These are phyloP conservation scores for Molossus molossus DNA, from an alignment of 2,797 vertebrate genomes.

Conservation along the genomic window DNA sequence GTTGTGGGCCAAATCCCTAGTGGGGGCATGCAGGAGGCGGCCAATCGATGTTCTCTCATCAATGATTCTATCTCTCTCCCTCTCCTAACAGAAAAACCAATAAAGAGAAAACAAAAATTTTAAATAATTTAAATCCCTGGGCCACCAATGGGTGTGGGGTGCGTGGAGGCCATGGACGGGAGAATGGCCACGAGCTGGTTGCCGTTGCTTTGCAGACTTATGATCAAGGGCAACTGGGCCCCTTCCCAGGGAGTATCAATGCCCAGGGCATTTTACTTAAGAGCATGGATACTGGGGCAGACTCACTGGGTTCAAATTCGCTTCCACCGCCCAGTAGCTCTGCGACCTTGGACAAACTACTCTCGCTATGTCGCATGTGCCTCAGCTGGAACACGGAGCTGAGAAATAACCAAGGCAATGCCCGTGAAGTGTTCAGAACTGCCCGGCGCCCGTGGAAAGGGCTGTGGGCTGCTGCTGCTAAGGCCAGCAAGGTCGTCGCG, in stretches of 20 bases:
- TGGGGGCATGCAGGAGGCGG: too few species aligned
- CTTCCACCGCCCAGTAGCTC: neutral
- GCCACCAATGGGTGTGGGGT: neutral
- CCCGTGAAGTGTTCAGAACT: rapidly evolving
- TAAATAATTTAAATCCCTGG: neutral
- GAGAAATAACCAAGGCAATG: neutral
- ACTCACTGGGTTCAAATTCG: neutral
- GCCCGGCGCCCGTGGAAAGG: neutral
- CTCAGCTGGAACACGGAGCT: neutral
- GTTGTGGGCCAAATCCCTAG: too few species aligned
- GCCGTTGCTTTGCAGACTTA: neutral
- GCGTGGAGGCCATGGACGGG: neutral
- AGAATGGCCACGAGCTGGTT: neutral
- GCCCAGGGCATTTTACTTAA: neutral
- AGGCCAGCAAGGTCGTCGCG: rapidly evolving
- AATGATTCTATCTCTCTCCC: too few species aligned
- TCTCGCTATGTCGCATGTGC: neutral
- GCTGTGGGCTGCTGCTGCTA: neutral
- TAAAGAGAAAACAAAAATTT: too few species aligned
- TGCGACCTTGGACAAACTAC: neutral
- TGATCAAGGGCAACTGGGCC: rapidly evolving
- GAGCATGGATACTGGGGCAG: neutral
- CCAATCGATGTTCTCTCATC: too few species aligned
- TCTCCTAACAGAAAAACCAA: too few species aligned
- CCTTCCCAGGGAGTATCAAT: rapidly evolving